A percentile compares a stretch with the other conserved stretches of the same genome.
Evolutionary conservation across 1,140 invertebrate genomes (phyloP).

Genomic region (Drosophila willistoni): DNA sequence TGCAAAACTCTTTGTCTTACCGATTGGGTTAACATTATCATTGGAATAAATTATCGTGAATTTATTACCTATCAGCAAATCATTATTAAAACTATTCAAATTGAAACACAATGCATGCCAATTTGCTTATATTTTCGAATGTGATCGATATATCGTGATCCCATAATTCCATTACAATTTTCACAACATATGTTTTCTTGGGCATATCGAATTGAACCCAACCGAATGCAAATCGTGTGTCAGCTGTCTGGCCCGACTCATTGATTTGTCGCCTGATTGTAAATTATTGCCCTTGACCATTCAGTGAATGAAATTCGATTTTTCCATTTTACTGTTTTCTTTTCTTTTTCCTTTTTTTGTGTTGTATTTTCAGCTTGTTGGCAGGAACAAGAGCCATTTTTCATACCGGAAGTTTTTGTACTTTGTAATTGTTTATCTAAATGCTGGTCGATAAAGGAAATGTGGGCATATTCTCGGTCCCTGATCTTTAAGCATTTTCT

Average conservation of each 20-base stretch:
- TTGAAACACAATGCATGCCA: neutral
- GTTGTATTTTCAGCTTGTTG: neutral
- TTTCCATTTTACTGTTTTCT: constrained; percentile 8
- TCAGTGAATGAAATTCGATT: constrained; percentile 13
- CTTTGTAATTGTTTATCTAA: constrained; percentile 34
- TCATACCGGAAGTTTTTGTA: constrained; percentile 31
- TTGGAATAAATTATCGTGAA: neutral
- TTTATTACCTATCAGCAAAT: neutral
- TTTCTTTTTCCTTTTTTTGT: neutral
- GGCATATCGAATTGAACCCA: constrained; percentile 1
- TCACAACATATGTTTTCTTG: neutral
- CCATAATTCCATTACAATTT: constrained; percentile 3
- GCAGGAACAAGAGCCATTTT: constrained; percentile 9
- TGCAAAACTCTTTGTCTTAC: too few relatives aligned
- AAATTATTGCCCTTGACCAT: constrained; percentile 18
- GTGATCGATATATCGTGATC: constrained; percentile 1
- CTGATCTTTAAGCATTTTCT: constrained; percentile 34
- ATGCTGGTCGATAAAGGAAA: constrained; percentile 15
- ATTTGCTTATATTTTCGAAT: neutral
- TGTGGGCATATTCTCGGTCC: neutral
- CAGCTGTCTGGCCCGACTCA: constrained; percentile 9
- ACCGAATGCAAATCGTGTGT: constrained; percentile 5
- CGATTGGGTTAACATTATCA: too few relatives aligned
- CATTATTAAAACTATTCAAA: neutral
- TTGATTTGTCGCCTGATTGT: constrained; percentile 19